Conservation (phyloP, 1,140 invertebrate species). For the Melitaea cinxia region DNA sequence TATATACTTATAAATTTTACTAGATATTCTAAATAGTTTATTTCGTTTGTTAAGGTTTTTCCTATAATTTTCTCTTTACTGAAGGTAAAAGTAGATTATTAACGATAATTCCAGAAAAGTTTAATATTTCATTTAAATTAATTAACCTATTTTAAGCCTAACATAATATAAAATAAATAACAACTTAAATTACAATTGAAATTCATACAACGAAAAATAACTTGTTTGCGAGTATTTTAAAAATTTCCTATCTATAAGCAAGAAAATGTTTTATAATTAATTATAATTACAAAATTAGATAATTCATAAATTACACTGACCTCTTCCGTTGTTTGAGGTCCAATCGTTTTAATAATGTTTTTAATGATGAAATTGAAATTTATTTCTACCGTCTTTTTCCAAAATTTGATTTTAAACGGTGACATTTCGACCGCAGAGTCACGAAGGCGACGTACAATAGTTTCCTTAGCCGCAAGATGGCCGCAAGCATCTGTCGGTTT, state of each 20-base stretch:
- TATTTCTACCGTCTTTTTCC: constrained; percentile 12
- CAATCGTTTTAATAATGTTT: constrained; percentile 17
- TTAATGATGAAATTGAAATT: constrained; percentile 18
- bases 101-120: too few species aligned
- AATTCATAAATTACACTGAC: constrained; percentile 11
- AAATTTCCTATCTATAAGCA: not conserved
- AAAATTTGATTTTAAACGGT: constrained; percentile 64
- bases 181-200: too few species aligned
- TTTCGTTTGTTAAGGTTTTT: too few species aligned
- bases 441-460: constrained; percentile 59
- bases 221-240: too few species aligned
- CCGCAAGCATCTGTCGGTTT: constrained; percentile 78
- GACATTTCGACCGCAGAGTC: constrained; percentile 72
- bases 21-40: too few species aligned
- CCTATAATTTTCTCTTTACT: too few species aligned
- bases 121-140: too few species aligned
- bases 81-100: too few species aligned
- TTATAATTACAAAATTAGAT: not conserved
- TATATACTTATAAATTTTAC: too few species aligned
- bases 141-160: too few species aligned
- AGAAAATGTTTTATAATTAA: not conserved
- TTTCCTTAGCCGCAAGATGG: constrained; percentile 67
- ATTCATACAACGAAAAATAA: too few species aligned
- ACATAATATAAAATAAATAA: too few species aligned
- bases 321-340: constrained; percentile 6